These are phyloP conservation scores for Pangasius djambal DNA, from an alignment of 2,797 vertebrate genomes.

Conservation along the genomic window DNA sequence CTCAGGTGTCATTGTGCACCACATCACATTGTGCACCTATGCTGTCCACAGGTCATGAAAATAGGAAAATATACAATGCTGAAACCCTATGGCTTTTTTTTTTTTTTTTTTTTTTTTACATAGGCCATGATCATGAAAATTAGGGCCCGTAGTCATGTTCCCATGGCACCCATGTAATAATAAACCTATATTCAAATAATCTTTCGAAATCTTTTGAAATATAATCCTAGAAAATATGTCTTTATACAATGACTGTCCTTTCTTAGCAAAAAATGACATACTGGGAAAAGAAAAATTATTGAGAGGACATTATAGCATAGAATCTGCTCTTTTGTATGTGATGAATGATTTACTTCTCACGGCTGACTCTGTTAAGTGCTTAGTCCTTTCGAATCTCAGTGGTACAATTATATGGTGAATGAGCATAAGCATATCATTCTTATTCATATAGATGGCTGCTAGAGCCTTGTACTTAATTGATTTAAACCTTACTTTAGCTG, in stretches of 20 bases:
- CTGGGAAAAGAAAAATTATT: not conserved
- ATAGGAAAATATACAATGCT: not conserved
- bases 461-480: not conserved
- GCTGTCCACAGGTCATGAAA: not conserved
- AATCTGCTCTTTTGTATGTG: not conserved
- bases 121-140: not conserved
- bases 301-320: not conserved
- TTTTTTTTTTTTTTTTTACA: not conserved
- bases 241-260: not conserved
- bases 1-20: not conserved
- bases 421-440: not conserved
- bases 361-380: conserved; percentile 2
- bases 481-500: not conserved
- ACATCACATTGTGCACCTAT: not conserved
- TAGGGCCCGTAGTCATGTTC: not conserved
- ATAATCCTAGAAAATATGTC: not conserved
- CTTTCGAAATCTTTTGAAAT: not conserved
- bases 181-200: not conserved
- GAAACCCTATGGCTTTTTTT: not conserved
- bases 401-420: not conserved
- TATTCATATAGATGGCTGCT: not conserved
- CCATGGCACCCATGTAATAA: not conserved
- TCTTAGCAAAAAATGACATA: not conserved
- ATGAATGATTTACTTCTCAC: conserved; percentile 4
- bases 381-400: not conserved